A percentile compares a stretch with the other conserved stretches of the same genome.
Conservation (phyloP, 2,797 vertebrate species). For the Amphiprion clarkii region DNA sequence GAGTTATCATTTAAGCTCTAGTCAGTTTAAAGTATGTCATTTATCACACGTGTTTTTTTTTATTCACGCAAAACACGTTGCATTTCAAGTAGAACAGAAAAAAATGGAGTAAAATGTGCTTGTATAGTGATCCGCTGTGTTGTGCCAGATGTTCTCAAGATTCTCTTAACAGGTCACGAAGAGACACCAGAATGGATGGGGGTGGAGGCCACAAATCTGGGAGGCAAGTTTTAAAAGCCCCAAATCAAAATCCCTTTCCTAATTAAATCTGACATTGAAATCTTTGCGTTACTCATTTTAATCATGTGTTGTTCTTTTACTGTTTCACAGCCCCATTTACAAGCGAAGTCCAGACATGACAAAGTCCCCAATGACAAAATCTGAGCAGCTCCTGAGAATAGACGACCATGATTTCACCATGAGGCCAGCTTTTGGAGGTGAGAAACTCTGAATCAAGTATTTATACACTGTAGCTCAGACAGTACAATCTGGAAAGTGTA, state of each 20-base stretch:
- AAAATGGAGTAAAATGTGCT: neutral
- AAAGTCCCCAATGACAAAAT: conserved; percentile 94
- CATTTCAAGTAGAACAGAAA: neutral
- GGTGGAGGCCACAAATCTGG: conserved; percentile 78
- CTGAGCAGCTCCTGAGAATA: conserved; percentile 97
- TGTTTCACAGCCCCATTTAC: conserved; percentile 87
- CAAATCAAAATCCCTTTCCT: neutral
- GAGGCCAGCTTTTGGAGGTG: conserved; percentile 98
- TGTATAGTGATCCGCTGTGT: neutral
- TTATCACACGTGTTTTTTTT: too few relatives aligned
- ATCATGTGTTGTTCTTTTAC: conserved; percentile 1
- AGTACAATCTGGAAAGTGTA: conserved; percentile 1
- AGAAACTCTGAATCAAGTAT: conserved; percentile 35
- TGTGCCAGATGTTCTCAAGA: conserved; percentile 6
- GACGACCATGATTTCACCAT: conserved; percentile 99
- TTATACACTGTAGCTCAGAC: neutral
- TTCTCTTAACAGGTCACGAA: conserved; percentile 72
- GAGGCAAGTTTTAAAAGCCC: conserved; percentile 68
- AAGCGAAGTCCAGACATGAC: conserved; percentile 96
- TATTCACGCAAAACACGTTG: neutral
- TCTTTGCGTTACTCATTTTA: neutral
- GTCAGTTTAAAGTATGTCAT: too few relatives aligned
- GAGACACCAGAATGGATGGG: conserved; percentile 80
- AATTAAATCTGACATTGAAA: neutral
- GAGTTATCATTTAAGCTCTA: too few relatives aligned